Conservation (phyloP, 2,797 vertebrate genomes). For the Trematomus bernacchii region DNA sequence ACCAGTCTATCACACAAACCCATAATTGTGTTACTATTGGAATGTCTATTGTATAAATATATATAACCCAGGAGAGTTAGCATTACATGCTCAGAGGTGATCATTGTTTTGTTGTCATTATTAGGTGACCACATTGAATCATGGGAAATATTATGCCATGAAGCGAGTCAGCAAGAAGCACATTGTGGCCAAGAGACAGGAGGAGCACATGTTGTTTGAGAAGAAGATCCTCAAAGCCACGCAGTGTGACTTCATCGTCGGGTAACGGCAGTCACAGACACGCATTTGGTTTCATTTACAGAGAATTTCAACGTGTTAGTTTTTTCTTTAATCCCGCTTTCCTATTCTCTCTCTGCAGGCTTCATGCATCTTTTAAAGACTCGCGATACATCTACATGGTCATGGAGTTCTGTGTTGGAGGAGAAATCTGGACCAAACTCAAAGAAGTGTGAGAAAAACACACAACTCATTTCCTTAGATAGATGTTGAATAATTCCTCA, state of each 20-base stretch:
- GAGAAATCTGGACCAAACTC: slow-evolving; percentile 91
- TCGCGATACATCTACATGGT: slow-evolving; percentile 87
- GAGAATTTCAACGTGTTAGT: not conserved
- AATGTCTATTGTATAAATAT: not conserved
- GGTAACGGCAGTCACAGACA: slow-evolving; percentile 58
- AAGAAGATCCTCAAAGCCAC: slow-evolving; percentile 84
- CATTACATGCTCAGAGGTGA: not conserved
- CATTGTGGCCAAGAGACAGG: slow-evolving; percentile 85
- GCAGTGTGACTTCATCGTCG: slow-evolving; percentile 87
- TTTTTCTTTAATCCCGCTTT: not conserved
- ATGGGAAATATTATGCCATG: slow-evolving; percentile 85
- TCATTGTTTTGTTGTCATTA: slow-evolving; percentile 14
- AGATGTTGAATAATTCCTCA: not conserved
- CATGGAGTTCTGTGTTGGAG: slow-evolving; percentile 89
- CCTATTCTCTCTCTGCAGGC: slow-evolving; percentile 62
- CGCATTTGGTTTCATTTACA: not conserved
- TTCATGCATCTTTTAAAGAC: slow-evolving; percentile 86
- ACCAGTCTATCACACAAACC: not conserved
- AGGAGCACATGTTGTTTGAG: slow-evolving; percentile 87
- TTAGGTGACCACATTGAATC: slow-evolving; percentile 81
- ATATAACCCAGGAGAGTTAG: not conserved
- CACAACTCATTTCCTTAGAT: not conserved
- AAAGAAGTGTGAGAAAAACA: slow-evolving; percentile 84
- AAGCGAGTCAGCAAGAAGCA: slow-evolving; percentile 87
- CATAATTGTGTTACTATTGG: not conserved